Percentiles rank a stretch among this genome's conserved stretches.
These are phyloP conservation scores for Rhinolophus ferrumequinum DNA, from an alignment of 2,113 vertebrate species.

Conservation along the genomic window DNA sequence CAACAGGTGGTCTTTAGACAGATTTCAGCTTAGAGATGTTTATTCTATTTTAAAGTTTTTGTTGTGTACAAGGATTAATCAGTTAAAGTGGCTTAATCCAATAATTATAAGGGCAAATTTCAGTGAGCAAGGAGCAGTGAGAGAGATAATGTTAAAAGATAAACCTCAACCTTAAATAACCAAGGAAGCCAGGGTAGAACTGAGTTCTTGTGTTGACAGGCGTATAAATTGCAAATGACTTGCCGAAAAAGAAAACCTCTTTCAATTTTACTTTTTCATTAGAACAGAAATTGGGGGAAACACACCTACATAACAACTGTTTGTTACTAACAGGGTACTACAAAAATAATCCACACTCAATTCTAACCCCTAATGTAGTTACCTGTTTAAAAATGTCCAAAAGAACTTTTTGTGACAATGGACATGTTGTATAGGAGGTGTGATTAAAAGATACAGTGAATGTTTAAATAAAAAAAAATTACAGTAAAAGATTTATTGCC, in stretches of 20 bases:
- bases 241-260: slow-evolving; percentile 35
- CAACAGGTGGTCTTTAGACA: slow-evolving; percentile 48
- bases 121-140: slow-evolving; percentile 11
- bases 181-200: neutral
- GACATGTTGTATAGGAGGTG: neutral
- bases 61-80: neutral
- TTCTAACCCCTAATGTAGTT: slow-evolving; percentile 4
- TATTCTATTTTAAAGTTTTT: slow-evolving; percentile 7
- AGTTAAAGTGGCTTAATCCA: slow-evolving; percentile 34
- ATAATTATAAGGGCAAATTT: neutral
- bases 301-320: slow-evolving; percentile 73
- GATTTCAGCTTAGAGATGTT: slow-evolving; percentile 45
- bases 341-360: slow-evolving; percentile 1
- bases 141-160: slow-evolving; percentile 12
- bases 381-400: neutral
- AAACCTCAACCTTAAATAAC: neutral
- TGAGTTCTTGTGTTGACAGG: neutral
- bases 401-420: neutral
- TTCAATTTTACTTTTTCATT: slow-evolving; percentile 48
- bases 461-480: too few species aligned
- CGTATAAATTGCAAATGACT: slow-evolving; percentile 21
- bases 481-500: too few species aligned
- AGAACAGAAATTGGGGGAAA: slow-evolving; percentile 50
- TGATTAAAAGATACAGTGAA: too few species aligned
- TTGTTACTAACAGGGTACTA: slow-evolving; percentile 50